phyloP scores from a whole-genome alignment of 2,888 invertebrate genomes.

The Cheilosia vulpina region DNA sequence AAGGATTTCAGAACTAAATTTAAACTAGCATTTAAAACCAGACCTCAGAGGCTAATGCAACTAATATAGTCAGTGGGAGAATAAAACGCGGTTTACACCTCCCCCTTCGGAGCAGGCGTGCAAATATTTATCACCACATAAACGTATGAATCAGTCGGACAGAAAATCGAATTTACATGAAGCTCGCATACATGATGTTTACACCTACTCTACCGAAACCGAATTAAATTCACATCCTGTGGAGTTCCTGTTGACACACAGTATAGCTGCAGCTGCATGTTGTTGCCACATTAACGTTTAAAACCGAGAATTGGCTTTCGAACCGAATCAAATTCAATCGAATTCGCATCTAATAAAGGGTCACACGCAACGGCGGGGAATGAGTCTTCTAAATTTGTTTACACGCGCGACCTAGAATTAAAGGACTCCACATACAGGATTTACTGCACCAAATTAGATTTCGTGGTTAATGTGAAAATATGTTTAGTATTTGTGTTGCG shows the following conservation, averaged over 20 bases:
- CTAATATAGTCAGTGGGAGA: neutral
- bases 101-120: neutral
- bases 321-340: conserved; percentile 73
- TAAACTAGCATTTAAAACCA: too few relatives aligned
- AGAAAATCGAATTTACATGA: conserved; percentile 58
- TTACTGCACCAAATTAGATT: conserved; percentile 43
- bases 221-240: conserved; percentile 69
- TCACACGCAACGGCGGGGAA: conserved; percentile 21
- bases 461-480: conserved; percentile 32
- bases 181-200: conserved; percentile 25
- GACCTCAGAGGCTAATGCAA: too few relatives aligned
- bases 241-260: conserved; percentile 50
- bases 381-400: conserved; percentile 11
- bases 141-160: neutral
- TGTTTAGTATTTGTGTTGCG: conserved; percentile 24
- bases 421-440: conserved; percentile 45
- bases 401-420: conserved; percentile 28
- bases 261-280: conserved; percentile 28
- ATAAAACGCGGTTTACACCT: neutral
- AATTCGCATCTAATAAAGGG: conserved; percentile 72
- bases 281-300: conserved; percentile 70
- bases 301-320: conserved; percentile 64
- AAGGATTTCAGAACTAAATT: too few relatives aligned
- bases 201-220: conserved; percentile 18
- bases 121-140: conserved; percentile 25